Percentiles rank a stretch among this genome's conserved stretches.
These are phyloP conservation scores for Drosophila lowei DNA, from an alignment of 1,140 invertebrate species.

Conservation along the genomic window DNA sequence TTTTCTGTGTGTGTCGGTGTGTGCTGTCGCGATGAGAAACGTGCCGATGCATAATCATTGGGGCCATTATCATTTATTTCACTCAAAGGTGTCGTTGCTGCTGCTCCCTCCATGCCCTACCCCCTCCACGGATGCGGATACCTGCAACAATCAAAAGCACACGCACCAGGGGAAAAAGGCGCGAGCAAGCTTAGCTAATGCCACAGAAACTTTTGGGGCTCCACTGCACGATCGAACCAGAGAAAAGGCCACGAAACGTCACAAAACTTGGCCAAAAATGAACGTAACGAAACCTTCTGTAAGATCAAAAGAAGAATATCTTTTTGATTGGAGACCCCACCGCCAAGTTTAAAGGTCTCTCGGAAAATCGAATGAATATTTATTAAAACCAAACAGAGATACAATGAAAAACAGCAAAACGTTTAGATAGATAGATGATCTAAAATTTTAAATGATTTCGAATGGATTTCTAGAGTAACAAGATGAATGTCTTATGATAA, in stretches of 20 bases:
- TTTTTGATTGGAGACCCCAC: too few species aligned
- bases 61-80: conserved; percentile 80
- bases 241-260: too few species aligned
- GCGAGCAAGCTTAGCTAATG: conserved; percentile 24
- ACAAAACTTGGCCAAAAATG: too few species aligned
- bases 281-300: too few species aligned
- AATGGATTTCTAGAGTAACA: too few species aligned
- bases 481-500: too few species aligned
- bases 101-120: conserved; percentile 12
- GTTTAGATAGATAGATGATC: too few species aligned
- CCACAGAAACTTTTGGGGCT: conserved; percentile 2
- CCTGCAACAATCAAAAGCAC: conserved; percentile 73
- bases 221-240: neutral
- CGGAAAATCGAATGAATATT: too few species aligned
- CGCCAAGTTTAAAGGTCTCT: too few species aligned
- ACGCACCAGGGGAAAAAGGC: conserved; percentile 41
- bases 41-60: conserved; percentile 81
- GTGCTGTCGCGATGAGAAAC: conserved; percentile 71
- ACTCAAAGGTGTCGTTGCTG: conserved; percentile 72
- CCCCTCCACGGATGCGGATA: conserved; percentile 17
- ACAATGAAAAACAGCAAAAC: too few species aligned
- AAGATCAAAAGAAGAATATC: neutral
- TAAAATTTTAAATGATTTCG: too few species aligned
- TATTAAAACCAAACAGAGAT: too few species aligned
- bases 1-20: conserved; percentile 20